These are phyloP conservation scores for Encarsia formosa DNA, from an alignment of 2,888 invertebrate genomes.

Conservation along the genomic window DNA sequence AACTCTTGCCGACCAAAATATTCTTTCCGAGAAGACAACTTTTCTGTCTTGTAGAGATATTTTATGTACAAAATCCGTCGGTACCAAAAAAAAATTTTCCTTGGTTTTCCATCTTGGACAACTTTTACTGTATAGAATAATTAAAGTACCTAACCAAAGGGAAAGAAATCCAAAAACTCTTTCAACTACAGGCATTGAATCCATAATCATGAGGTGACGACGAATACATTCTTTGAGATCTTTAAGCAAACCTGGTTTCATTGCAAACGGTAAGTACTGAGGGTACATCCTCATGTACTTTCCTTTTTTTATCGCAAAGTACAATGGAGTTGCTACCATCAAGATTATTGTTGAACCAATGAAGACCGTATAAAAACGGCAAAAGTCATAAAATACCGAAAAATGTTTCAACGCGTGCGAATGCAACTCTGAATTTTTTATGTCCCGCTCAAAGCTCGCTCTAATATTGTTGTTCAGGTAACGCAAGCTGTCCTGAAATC, in stretches of 20 bases:
- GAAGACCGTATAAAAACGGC: not conserved
- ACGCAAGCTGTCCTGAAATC: not conserved
- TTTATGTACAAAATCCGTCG: no score
- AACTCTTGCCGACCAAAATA: no score
- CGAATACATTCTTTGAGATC: conserved; percentile 23
- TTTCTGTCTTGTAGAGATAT: no score
- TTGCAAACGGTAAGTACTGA: not conserved
- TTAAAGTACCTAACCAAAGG: no score
- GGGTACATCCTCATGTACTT: conserved; percentile 1
- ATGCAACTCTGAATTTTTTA: not conserved
- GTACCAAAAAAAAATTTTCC: no score
- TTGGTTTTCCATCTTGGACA: no score
- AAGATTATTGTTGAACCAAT: not conserved
- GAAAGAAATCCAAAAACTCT: conserved; percentile 33
- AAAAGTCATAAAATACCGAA: not conserved
- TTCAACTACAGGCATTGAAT: conserved; percentile 28
- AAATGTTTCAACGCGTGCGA: not conserved
- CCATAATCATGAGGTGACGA: conserved; percentile 25
- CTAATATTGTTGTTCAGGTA: not conserved
- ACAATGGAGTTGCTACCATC: not conserved
- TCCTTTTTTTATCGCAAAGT: not conserved
- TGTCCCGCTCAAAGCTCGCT: not conserved
- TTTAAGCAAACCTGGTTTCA: not conserved
- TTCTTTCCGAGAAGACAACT: no score
- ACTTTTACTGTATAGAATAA: no score